These are phyloP conservation scores for Oreochromis aureus DNA, from an alignment of 2,113 vertebrate genomes.

Conservation along the genomic window DNA sequence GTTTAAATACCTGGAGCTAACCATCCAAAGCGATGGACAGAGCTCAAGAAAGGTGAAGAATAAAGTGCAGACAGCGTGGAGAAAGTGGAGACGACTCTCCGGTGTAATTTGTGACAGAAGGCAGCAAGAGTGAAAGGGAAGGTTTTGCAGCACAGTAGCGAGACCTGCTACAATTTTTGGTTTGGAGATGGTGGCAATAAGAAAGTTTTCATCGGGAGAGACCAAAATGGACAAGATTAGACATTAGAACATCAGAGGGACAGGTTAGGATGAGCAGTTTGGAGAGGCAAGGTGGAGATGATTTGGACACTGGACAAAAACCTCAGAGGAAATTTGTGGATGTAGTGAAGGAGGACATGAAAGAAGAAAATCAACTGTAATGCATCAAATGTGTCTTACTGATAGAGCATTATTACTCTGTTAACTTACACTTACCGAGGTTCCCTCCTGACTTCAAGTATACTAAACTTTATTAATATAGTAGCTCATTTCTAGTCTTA, in stretches of 20 bases:
- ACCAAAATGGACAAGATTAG: background rate
- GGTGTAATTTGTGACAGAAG: background rate
- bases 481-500: background rate
- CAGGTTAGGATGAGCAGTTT: background rate
- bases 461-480: background rate
- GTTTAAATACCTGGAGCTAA: too few species aligned
- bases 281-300: background rate
- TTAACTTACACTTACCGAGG: rapidly evolving
- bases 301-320: background rate
- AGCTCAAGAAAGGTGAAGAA: background rate
- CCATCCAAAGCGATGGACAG: background rate
- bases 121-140: background rate
- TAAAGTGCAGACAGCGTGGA: background rate
- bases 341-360: background rate
- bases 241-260: background rate
- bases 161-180: background rate
- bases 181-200: background rate
- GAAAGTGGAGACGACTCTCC: rapidly evolving
- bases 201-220: background rate
- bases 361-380: background rate
- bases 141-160: background rate
- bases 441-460: background rate
- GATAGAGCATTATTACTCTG: background rate
- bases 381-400: background rate
- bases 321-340: background rate